These are phyloP conservation scores for Glossophaga mutica DNA, from an alignment of 2,797 vertebrate species.

Conservation along the genomic window DNA sequence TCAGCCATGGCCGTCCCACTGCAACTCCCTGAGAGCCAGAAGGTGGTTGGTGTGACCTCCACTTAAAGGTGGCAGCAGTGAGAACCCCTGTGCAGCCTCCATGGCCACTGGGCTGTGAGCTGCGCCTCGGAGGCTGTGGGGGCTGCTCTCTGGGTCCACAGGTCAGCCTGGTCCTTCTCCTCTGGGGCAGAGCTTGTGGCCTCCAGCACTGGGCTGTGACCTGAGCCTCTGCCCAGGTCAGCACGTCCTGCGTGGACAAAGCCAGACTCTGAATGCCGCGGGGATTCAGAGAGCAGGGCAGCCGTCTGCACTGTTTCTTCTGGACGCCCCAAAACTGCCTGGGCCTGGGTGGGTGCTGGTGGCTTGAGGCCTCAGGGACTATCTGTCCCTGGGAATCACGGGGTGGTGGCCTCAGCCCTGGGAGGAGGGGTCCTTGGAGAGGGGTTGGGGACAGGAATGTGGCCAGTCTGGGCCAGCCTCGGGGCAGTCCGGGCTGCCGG, in stretches of 20 bases:
- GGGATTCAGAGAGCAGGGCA: neutral
- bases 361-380: neutral
- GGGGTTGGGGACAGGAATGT: neutral
- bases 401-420: neutral
- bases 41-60: neutral
- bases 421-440: neutral
- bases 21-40: neutral
- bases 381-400: neutral
- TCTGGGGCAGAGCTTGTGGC: neutral
- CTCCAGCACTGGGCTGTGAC: neutral
- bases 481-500: too few relatives aligned
- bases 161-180: neutral
- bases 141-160: neutral
- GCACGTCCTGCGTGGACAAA: neutral
- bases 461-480: neutral
- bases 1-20: rapidly evolving
- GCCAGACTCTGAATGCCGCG: neutral
- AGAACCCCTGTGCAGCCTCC: neutral
- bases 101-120: neutral
- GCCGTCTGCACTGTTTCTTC: neutral
- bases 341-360: neutral
- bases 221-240: neutral
- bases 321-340: rapidly evolving
- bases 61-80: neutral
- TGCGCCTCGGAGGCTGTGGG: neutral